Evolutionary conservation across 30 jellyfish, hydroid and myxozoan genomes (phyloP), one percentile per base, ranked within the genome.

Genomic region (Hydra vulgaris): DNA sequence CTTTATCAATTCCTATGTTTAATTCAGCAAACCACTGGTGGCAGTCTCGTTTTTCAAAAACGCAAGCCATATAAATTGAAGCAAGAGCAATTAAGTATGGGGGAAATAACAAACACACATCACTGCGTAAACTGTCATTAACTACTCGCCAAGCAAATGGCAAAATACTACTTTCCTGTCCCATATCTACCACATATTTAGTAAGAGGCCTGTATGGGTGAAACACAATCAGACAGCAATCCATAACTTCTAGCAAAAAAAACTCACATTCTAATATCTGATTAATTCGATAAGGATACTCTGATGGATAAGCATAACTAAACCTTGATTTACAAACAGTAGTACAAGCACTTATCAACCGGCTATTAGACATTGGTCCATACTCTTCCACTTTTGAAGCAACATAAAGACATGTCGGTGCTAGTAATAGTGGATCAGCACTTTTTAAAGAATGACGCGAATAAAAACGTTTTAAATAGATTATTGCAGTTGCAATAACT

Each of bases 311-410:
- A 16, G 95, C 97, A 70, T 78, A 85, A 26, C 94, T 80, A 76
- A 82, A 90, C 74, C 86, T 90, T 70, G 84, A 55, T 40, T 86
- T 85, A 66, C 92, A 83, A 8, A 90, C 94, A 40, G 88, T 55
- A 23, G 90, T 77, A 71, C 97, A 90, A 8, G 88, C 94, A 67
- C 71, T 90, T 25, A 85, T 54, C 83, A 90, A 69, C 72, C 89
- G 92, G 40, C 87, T 72, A 76, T 90, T 90, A 1, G 95, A 77
- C 26, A 86, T 86, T 27, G 79, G 88, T 18, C 97, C 97, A 78
- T 86, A 86, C 79, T 90, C 97, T 77, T 90, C 97, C 8, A 90
- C 97, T 73, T 90, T 90, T 8, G 95, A 89, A n/a, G 95, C 95
- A 12, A 90, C 85, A 81, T 85, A 90, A 7, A 90, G 23, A 74